Conservation (phyloP, 2,888 invertebrate genomes). For the Callinectes sapidus region DNA sequence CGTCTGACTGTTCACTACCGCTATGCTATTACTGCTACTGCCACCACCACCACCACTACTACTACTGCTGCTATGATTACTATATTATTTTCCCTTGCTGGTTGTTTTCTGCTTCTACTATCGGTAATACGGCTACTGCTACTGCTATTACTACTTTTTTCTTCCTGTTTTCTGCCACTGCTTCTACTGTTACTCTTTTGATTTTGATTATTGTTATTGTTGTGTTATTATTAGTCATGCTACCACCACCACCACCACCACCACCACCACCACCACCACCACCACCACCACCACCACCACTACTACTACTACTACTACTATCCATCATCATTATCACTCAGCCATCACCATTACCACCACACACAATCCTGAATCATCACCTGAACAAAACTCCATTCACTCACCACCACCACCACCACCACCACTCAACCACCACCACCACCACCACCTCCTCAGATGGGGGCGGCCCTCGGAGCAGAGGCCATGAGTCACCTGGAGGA, state of each 20-base stretch:
- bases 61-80: not conserved
- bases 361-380: not conserved
- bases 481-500: conserved; percentile 81
- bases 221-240: not conserved
- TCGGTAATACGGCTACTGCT: not conserved
- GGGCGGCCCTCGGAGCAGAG: conserved; percentile 77
- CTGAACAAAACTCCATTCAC: not conserved
- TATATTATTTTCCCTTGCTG: not conserved
- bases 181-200: too few relatives aligned
- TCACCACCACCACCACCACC: not conserved
- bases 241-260: not conserved
- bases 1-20: not conserved
- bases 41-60: too few relatives aligned
- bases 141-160: not conserved
- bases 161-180: not conserved
- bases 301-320: not conserved
- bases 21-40: not conserved
- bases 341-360: not conserved
- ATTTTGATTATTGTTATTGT: too few relatives aligned
- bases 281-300: not conserved
- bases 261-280: not conserved
- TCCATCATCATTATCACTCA: too few relatives aligned
- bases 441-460: conserved; percentile 76
- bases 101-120: not conserved
- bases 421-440: not conserved